Conservation (phyloP, 2,888 invertebrate genomes). For the Alloscopus bannaensis region DNA sequence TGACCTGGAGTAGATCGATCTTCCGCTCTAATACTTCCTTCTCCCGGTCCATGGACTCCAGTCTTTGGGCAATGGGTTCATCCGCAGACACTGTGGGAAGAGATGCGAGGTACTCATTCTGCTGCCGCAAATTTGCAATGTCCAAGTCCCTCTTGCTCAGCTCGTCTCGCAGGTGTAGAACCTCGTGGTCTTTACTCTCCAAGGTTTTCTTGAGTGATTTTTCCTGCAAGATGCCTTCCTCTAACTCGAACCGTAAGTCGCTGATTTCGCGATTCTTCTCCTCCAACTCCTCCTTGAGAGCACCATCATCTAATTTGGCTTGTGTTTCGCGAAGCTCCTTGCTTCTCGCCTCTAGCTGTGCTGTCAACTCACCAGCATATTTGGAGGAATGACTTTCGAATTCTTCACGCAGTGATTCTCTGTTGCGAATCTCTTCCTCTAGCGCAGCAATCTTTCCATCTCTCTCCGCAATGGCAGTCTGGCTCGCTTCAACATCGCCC, state of each 20-base stretch:
- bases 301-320: slow-evolving; percentile 10
- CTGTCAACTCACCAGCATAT: not conserved
- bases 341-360: not conserved
- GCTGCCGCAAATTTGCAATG: not conserved
- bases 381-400: not conserved
- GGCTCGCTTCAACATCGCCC: not conserved
- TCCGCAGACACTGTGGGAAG: not conserved
- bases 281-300: too few species aligned
- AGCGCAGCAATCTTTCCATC: slow-evolving; percentile 9
- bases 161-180: slow-evolving; percentile 74
- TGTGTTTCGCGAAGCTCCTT: not conserved
- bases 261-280: slow-evolving; percentile 45
- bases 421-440: not conserved
- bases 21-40: slow-evolving; percentile 68
- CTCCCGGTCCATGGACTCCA: slow-evolving; percentile 71
- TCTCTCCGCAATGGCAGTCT: not conserved
- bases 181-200: slow-evolving; percentile 77
- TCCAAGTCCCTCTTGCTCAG: slow-evolving; percentile 3
- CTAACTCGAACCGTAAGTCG: slow-evolving; percentile 45
- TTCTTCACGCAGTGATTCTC: not conserved
- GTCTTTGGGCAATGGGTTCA: slow-evolving; percentile 30
- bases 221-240: slow-evolving; percentile 50
- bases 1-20: slow-evolving; percentile 69
- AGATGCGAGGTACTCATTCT: not conserved
- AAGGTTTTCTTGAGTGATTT: slow-evolving; percentile 53